Base-by-base conservation (phyloP, 1,140 invertebrate genomes). In the Archegozetes longisetosus region DNA sequence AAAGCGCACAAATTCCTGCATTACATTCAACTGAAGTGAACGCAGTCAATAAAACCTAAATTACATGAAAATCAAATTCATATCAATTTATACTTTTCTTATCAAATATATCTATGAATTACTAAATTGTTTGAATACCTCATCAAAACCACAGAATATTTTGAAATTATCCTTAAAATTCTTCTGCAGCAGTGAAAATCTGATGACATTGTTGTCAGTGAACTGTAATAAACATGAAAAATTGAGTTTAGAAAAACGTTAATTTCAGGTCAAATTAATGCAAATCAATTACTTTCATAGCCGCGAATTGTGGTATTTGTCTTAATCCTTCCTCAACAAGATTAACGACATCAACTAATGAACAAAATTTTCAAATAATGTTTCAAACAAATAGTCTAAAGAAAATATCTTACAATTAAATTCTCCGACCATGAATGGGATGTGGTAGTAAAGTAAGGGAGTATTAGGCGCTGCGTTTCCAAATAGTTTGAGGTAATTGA, bases 381-480 rank as follows among this genome's bases (percentile, higher is more conserved):
- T 13, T 13, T 20, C 25, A 47, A 40, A 20, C 14, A 22, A n/a
- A 53, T 53, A 17, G 24, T 52, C 23, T 40, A 29, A 53, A 4
- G n/a, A 53, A 50, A 23, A 4, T 26, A 52, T 70, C 71, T 69
- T 66, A 88, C 86, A 74, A 60, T 81, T 76, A 24, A 88, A 26
- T 47, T 53, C 80, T 59, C 78, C 77, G 9, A 80, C 82, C 66
- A 80, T 78, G 26, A 73, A 73, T 2, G 86, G 85, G 66, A 85
- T 82, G 64, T 88, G 84, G 67, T 90, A 89, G 67, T 88, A 88
- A 12, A 86, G 74, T 17, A 90, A 76, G 0, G 86, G 86, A 1
- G 82, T 80, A n/a, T 81, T 81, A 1, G 84, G 82, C 1, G 86
- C 86, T 13, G 82, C 80, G 17, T 75, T 68, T 1, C 81, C 76